Evolutionary conservation across 1,140 invertebrate genomes (phyloP), one percentile per base, ranked within the genome.

Genomic region (Trachelipus rathkii): DNA sequence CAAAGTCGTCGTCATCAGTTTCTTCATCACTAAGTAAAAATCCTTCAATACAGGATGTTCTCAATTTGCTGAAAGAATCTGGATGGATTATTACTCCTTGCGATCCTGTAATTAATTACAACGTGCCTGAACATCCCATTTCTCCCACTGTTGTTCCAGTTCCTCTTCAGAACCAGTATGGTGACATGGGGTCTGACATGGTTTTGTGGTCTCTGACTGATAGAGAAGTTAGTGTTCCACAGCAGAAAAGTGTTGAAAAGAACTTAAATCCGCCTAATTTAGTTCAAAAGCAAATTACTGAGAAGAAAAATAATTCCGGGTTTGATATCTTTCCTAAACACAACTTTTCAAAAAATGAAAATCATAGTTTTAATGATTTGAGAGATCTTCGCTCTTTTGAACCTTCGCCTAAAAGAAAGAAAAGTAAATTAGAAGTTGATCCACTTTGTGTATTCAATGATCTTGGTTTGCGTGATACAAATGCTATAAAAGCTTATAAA

Each of bases 111-210:
- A 60, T 60, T 60, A 60, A 60, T 19, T 60, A 60, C 8, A 60
- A 60, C 8, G 50, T 60, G 8, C 50, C 50, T 13, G 11, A 60
- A 60, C 50, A 60, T 19, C 11, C 50, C 11, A 60, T 15, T 15
- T 60, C 50, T 60, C 50, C 50, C 50, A 60, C 50, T 19, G 19
- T 60, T 19, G 50, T 60, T 15, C 50, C 50, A 60, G 50, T 19
- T 60, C 50, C 50, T 60, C 50, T 60, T 60, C 50, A 60, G 50
- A 60, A 60, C 19, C 50, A 60, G 50, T 60, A 60, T 60, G 50
- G 50, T 19, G 19, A 19, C 50, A 60, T 19, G 19, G 50, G 50
- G 8, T 60, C 50, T 15, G 50, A 60, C 19, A 19, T 60, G 50
- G 50, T 60, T 60, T 60, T 60, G 50, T 60, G 50, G 50, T 60